phyloP scores from a whole-genome alignment of 2,113 vertebrate species.

The Phodopus roborovskii region DNA sequence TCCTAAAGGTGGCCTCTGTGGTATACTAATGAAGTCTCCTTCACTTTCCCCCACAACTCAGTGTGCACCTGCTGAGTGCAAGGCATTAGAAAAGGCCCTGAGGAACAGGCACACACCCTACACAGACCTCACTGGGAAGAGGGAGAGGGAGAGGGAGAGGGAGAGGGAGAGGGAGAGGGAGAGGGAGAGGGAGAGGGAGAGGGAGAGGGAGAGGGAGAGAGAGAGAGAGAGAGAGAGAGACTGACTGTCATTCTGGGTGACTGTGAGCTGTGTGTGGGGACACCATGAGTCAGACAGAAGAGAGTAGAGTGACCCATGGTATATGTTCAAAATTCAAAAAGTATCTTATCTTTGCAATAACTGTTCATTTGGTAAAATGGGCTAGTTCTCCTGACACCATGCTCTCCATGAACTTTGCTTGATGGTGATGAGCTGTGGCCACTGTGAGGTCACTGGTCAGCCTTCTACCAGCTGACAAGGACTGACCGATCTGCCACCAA shows the following conservation, averaged over 20 bases:
- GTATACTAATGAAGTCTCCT: neutral
- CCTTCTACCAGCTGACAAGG: neutral
- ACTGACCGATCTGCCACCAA: neutral
- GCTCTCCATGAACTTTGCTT: neutral
- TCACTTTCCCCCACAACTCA: neutral
- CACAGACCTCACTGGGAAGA: neutral
- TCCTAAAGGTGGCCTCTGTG: neutral
- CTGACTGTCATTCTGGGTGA: neutral
- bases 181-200: neutral
- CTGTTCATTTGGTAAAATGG: neutral
- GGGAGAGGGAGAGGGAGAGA: neutral
- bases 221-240: neutral
- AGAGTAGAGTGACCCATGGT: neutral
- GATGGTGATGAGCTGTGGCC: neutral
- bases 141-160: no score
- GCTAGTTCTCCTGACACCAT: neutral
- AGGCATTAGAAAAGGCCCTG: neutral
- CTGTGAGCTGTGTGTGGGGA: neutral
- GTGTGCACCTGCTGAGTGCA: neutral
- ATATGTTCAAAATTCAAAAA: neutral
- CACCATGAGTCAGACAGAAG: neutral
- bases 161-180: no score
- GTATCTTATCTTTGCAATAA: neutral
- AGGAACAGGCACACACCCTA: neutral
- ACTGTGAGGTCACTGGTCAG: neutral